A percentile compares a stretch with the other conserved stretches of the same genome.
phyloP scores from a whole-genome alignment of 2,113 vertebrate species.

The Ancistrus triradiatus region DNA sequence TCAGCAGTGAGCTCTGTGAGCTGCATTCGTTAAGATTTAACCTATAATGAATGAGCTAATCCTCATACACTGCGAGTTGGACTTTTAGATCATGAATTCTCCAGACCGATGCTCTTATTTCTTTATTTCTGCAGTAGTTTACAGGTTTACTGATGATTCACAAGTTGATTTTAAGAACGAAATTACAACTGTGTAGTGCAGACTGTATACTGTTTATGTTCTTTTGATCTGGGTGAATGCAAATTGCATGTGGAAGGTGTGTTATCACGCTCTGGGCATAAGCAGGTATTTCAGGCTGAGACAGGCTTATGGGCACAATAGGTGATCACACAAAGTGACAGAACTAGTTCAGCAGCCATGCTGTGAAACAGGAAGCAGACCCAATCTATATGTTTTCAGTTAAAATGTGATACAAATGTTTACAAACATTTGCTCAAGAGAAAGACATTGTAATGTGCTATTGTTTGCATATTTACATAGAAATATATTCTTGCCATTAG shows the following conservation, averaged over 20 bases:
- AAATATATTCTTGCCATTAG: too few species aligned
- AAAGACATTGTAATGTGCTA: too few species aligned
- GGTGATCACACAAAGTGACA: background rate
- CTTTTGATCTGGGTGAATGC: constrained; percentile 15
- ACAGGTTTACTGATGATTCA: background rate
- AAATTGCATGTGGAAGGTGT: constrained; percentile 31
- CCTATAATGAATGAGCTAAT: background rate
- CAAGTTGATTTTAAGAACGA: background rate
- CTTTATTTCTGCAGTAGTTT: background rate
- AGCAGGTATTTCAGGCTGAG: constrained; percentile 43
- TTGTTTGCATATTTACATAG: too few species aligned
- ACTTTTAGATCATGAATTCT: too few species aligned
- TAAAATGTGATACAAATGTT: too few species aligned
- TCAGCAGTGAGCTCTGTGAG: constrained; percentile 10
- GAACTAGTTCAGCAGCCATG: background rate
- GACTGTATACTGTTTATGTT: background rate
- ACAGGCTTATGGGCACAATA: constrained; percentile 15
- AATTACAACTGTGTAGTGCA: background rate
- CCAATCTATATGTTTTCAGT: too few species aligned
- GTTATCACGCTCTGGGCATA: constrained; percentile 8
- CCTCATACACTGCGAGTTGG: background rate
- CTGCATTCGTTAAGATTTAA: constrained; percentile 1
- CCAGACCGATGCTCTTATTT: background rate
- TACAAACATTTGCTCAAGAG: too few species aligned
- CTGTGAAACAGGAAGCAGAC: too few species aligned